These are phyloP conservation scores for Puffinus mauretanicus DNA, from an alignment of 2,113 vertebrate species.

Conservation along the genomic window DNA sequence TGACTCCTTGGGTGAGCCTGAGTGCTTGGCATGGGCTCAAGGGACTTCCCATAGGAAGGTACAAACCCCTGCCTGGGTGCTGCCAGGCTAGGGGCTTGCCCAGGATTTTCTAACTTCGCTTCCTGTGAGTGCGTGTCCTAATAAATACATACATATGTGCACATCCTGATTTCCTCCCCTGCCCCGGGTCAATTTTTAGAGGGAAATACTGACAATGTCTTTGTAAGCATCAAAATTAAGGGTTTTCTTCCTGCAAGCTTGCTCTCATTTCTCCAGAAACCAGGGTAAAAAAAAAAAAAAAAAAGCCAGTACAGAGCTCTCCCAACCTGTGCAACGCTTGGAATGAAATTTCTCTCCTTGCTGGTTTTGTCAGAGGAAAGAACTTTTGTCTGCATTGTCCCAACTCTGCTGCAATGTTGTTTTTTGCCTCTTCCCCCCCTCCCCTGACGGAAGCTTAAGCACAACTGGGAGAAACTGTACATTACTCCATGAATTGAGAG, in stretches of 20 bases:
- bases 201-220: not conserved
- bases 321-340: not conserved
- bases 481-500: not conserved
- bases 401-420: not conserved
- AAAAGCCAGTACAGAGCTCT: not conserved
- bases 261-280: not conserved
- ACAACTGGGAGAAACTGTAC: not conserved
- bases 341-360: not conserved
- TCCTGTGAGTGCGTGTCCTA: not conserved
- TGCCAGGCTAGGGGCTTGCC: not conserved
- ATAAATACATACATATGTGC: not conserved
- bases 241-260: not conserved
- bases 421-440: not conserved
- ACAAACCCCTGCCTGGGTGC: not conserved
- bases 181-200: not conserved
- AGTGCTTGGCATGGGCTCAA: not conserved
- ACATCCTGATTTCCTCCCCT: not conserved
- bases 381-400: not conserved
- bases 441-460: not conserved
- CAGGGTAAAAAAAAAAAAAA: accelerated
- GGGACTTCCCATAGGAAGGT: not conserved
- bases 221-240: not conserved
- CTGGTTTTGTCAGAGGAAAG: not conserved
- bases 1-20: not conserved
- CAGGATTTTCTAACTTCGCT: not conserved